These are phyloP conservation scores for Aselliscus stoliczkanus DNA, from an alignment of 2,797 vertebrate species.

Conservation along the genomic window DNA sequence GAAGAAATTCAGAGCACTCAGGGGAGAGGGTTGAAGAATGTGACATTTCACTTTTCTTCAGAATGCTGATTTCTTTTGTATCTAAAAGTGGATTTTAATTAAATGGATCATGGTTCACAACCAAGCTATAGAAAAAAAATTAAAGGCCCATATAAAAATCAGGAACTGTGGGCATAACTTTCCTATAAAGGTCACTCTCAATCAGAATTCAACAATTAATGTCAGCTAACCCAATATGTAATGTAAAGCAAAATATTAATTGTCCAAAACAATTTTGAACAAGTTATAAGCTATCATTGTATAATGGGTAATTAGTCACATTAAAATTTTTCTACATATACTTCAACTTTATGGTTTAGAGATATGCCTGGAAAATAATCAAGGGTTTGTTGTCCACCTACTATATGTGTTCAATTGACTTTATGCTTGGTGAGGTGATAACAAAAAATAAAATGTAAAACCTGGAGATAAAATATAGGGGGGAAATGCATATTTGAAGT, in stretches of 20 bases:
- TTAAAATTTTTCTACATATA: neutral
- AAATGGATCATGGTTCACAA: conserved; percentile 59
- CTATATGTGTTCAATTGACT: neutral
- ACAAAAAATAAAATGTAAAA: neutral
- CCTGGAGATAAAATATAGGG: neutral
- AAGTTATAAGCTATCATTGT: conserved; percentile 8
- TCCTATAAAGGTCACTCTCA: conserved; percentile 59
- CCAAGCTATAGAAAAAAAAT: conserved; percentile 43
- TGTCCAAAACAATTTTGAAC: conserved; percentile 14
- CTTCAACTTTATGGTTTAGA: neutral
- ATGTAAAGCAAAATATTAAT: conserved; percentile 44
- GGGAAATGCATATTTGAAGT: neutral
- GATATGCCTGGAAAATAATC: neutral
- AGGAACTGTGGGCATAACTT: conserved; percentile 46
- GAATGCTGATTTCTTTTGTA: conserved; percentile 60
- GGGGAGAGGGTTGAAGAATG: conserved; percentile 2
- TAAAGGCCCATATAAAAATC: conserved; percentile 47
- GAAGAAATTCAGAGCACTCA: conserved; percentile 40
- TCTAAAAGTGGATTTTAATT: conserved; percentile 69
- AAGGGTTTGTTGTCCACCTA: neutral
- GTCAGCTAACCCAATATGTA: conserved; percentile 15
- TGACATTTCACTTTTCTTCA: conserved; percentile 61
- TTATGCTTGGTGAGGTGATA: neutral
- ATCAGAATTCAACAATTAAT: conserved; percentile 40
- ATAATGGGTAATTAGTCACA: neutral